Conservation (phyloP, 1,140 invertebrate species). For the Orchesella cincta region DNA sequence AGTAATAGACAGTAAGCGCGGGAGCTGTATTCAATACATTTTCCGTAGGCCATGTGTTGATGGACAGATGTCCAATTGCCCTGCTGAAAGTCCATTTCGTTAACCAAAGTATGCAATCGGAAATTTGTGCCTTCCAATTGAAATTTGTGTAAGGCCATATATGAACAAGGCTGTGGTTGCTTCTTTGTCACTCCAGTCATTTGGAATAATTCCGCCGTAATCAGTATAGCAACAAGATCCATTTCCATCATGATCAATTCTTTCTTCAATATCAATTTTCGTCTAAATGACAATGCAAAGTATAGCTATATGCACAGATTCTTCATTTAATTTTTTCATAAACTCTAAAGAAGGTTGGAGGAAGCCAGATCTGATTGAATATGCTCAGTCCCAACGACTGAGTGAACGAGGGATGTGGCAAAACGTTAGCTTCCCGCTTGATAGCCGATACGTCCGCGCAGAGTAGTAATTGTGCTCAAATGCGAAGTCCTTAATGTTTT, state of each 20-base stretch:
- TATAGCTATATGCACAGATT: background rate
- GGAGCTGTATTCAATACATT: background rate
- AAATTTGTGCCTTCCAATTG: constrained; percentile 7
- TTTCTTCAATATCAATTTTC: constrained; percentile 4
- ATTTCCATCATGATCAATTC: background rate
- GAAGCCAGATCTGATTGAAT: background rate
- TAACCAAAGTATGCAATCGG: constrained; percentile 20
- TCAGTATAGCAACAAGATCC: constrained; percentile 6
- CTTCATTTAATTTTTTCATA: background rate
- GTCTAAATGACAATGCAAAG: background rate
- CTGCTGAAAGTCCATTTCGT: background rate
- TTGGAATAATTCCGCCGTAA: background rate
- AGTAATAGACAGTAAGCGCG: constrained; percentile 3
- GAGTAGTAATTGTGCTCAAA: background rate
- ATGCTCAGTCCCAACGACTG: background rate
- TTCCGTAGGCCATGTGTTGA: background rate
- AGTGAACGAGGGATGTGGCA: background rate
- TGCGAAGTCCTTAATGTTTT: background rate
- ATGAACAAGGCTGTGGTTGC: constrained; percentile 25
- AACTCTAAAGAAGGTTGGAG: background rate
- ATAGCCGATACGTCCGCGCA: background rate
- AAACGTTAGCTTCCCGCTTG: background rate
- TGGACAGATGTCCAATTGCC: background rate
- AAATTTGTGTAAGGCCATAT: constrained; percentile 8
- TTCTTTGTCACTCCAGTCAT: background rate